Conservation (phyloP, 37 sponge, comb jelly and placozoan genomes). For the Bolinopsis microptera region DNA sequence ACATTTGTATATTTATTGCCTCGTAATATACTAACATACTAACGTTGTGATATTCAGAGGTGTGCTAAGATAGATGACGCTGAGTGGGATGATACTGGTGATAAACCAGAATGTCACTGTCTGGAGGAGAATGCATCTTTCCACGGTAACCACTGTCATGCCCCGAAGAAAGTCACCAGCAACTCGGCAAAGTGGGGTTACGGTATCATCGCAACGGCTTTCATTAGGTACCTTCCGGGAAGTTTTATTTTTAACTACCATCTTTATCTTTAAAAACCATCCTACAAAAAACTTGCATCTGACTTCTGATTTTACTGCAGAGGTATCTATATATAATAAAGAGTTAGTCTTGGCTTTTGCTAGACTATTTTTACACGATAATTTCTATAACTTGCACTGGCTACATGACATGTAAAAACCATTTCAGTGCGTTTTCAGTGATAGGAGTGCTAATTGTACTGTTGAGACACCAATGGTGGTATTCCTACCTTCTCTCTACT, state of each 20-base stretch:
- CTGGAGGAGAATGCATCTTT: background rate
- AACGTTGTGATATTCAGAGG: background rate
- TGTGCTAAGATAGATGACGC: background rate
- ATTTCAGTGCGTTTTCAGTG: conserved; percentile 30
- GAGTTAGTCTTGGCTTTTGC: too few species aligned
- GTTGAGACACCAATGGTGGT: conserved; percentile 44
- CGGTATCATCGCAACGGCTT: conserved; percentile 4
- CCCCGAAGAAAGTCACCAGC: background rate
- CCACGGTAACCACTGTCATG: conserved; percentile 54
- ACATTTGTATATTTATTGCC: background rate
- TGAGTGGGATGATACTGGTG: background rate
- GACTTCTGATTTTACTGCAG: too few species aligned
- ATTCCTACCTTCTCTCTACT: background rate
- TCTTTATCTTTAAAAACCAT: too few species aligned
- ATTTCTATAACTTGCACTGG: too few species aligned
- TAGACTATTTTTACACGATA: too few species aligned
- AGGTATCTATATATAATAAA: too few species aligned
- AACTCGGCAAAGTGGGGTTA: conserved; percentile 20
- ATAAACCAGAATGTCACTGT: background rate
- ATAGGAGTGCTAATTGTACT: conserved; percentile 22
- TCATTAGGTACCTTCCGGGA: conserved; percentile 41
- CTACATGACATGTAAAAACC: too few species aligned
- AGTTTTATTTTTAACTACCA: too few species aligned
- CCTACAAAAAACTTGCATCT: too few species aligned
- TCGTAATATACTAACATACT: background rate